Percentiles rank a stretch among this genome's conserved stretches.
Evolutionary conservation across 2,797 vertebrate genomes (phyloP).

Genomic region (Hirundo rustica): DNA sequence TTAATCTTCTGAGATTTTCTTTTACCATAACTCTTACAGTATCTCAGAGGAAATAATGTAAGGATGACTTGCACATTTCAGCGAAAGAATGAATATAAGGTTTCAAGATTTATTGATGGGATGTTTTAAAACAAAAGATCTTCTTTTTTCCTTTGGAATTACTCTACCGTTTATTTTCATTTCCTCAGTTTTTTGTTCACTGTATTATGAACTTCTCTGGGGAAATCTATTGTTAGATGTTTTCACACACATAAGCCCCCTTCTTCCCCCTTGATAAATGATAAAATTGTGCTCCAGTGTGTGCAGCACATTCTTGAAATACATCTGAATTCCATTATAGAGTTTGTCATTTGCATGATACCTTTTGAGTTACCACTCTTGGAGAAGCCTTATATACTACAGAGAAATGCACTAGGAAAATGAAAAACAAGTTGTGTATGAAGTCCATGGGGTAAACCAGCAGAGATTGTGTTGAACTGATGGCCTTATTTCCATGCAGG

Average conservation of each 20-base stretch:
- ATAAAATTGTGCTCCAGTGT: slow-evolving; percentile 35
- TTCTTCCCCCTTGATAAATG: slow-evolving; percentile 53
- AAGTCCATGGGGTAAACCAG: slow-evolving; percentile 13
- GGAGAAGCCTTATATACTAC: slow-evolving; percentile 39
- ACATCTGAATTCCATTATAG: slow-evolving; percentile 59
- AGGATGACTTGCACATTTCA: slow-evolving; percentile 40
- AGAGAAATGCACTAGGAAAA: slow-evolving; percentile 54
- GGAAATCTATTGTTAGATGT: slow-evolving; percentile 64
- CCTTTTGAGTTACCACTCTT: slow-evolving; percentile 52
- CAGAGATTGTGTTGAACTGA: background rate
- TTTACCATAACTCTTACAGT: slow-evolving; percentile 14
- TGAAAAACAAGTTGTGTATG: slow-evolving; percentile 49
- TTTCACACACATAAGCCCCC: slow-evolving; percentile 7
- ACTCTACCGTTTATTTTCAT: slow-evolving; percentile 61
- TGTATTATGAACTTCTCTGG: slow-evolving; percentile 48
- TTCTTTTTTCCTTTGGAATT: slow-evolving; percentile 54
- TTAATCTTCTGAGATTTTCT: slow-evolving; percentile 41
- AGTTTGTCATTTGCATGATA: slow-evolving; percentile 69
- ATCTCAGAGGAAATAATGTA: slow-evolving; percentile 54
- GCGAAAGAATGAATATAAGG: slow-evolving; percentile 17
- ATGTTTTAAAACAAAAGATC: slow-evolving; percentile 51
- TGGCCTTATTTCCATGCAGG: slow-evolving; percentile 22
- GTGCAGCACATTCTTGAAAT: slow-evolving; percentile 52
- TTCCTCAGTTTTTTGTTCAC: slow-evolving; percentile 25
- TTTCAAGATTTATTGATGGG: slow-evolving; percentile 48